Conservation (phyloP, 2,888 invertebrate genomes). For the Mycogona germanica region DNA sequence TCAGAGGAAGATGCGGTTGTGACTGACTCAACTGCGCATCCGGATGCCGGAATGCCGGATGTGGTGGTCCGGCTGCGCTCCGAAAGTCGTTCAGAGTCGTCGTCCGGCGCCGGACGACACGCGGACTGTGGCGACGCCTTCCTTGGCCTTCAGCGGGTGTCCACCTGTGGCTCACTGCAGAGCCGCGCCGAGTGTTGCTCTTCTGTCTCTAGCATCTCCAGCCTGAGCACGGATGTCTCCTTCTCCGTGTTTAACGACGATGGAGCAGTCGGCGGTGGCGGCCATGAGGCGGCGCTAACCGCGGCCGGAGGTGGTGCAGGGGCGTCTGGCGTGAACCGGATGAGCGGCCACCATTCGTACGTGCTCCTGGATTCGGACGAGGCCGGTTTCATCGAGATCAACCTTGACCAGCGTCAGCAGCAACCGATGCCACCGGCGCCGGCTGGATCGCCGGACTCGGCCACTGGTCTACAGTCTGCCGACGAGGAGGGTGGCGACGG, state of each 20-base stretch:
- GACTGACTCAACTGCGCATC: too few relatives aligned
- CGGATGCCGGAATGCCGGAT: not conserved
- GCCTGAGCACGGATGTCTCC: slow-evolving; percentile 21
- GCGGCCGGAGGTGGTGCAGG: not conserved
- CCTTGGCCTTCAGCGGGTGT: not conserved
- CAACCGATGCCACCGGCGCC: too few relatives aligned
- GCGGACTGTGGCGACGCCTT: not conserved
- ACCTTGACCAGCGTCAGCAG: slow-evolving; percentile 1
- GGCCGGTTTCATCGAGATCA: slow-evolving; percentile 12
- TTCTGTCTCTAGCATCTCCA: slow-evolving; percentile 24
- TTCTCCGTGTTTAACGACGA: not conserved
- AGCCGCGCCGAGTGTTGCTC: slow-evolving; percentile 15
- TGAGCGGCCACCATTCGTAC: not conserved
- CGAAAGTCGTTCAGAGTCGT: not conserved
- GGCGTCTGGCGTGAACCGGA: not conserved
- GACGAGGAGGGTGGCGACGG: not conserved
- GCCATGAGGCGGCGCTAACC: not conserved
- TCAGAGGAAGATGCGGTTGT: not conserved
- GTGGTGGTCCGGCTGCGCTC: not conserved
- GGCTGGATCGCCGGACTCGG: not conserved
- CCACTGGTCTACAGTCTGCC: not conserved
- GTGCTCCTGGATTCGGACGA: not conserved
- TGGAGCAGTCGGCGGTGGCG: too few relatives aligned
- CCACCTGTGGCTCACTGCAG: slow-evolving; percentile 5
- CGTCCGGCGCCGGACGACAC: not conserved